phyloP scores from a whole-genome alignment of 2,113 vertebrate species.

The Menura novaehollandiae region DNA sequence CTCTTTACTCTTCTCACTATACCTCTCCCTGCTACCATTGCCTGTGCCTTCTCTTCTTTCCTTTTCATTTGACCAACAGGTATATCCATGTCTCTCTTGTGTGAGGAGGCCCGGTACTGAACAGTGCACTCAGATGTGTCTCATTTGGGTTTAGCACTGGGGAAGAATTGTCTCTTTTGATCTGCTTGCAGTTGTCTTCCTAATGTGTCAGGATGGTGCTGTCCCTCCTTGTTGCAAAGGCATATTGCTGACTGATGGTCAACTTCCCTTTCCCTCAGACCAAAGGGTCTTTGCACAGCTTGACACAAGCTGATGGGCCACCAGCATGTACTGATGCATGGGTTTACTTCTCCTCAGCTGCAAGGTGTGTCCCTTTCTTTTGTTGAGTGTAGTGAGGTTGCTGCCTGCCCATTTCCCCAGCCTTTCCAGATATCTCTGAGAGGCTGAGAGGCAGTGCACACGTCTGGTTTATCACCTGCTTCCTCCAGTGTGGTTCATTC shows the following conservation, averaged over 20 bases:
- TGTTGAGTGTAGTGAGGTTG: neutral
- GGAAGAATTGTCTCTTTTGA: neutral
- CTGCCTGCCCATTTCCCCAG: neutral
- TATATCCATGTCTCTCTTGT: neutral
- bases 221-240: neutral
- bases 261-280: neutral
- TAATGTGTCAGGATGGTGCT: fast-evolving
- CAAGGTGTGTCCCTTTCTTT: fast-evolving
- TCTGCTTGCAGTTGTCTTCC: neutral
- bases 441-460: fast-evolving
- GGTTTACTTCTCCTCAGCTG: neutral
- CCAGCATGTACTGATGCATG: fast-evolving
- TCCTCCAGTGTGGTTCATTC: fast-evolving
- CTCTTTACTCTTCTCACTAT: neutral
- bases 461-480: neutral
- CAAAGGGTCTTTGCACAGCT: neutral
- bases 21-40: neutral
- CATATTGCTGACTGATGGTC: neutral
- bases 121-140: neutral
- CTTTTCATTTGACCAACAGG: neutral
- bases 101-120: fast-evolving
- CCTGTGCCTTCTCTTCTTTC: neutral
- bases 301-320: fast-evolving
- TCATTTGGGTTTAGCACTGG: neutral
- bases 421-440: neutral